Percentiles rank a stretch among this genome's conserved stretches.
phyloP scores from a whole-genome alignment of 2,113 vertebrate species.

The Ceratotherium simum region DNA sequence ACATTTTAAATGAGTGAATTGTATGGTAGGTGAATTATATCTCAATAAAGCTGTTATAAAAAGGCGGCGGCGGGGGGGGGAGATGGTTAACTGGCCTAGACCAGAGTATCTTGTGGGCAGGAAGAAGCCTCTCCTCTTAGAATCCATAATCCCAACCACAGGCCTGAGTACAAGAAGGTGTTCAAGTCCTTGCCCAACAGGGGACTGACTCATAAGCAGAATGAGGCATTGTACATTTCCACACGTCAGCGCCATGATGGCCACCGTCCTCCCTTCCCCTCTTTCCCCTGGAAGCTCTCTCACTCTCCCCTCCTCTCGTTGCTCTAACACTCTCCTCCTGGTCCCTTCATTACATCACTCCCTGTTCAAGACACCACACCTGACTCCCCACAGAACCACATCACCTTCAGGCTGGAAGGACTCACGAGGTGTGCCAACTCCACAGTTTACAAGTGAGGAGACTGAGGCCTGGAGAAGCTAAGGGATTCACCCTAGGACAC shows the following conservation, averaged over 20 bases:
- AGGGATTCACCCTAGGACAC: background rate
- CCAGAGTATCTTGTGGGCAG: background rate
- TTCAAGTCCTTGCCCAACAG: background rate
- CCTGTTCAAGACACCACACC: background rate
- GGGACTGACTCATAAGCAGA: too few relatives aligned
- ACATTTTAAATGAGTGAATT: background rate
- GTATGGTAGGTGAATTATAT: background rate
- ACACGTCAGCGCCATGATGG: background rate
- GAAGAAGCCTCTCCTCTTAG: background rate
- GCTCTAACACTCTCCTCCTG: background rate
- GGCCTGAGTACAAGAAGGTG: background rate
- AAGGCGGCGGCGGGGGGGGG: accelerated
- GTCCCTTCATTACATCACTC: background rate
- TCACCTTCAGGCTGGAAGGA: background rate
- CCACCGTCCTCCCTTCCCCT: background rate
- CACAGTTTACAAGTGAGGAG: background rate
- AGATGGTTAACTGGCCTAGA: background rate
- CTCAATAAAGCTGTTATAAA: background rate
- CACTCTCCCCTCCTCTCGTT: background rate
- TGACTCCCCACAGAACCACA: background rate
- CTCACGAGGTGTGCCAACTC: background rate
- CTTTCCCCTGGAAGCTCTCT: background rate
- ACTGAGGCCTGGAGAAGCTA: background rate
- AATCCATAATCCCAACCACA: background rate
- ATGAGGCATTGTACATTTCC: background rate